Conservation (phyloP, 1,140 invertebrate species). For the Megalopta genalis region DNA sequence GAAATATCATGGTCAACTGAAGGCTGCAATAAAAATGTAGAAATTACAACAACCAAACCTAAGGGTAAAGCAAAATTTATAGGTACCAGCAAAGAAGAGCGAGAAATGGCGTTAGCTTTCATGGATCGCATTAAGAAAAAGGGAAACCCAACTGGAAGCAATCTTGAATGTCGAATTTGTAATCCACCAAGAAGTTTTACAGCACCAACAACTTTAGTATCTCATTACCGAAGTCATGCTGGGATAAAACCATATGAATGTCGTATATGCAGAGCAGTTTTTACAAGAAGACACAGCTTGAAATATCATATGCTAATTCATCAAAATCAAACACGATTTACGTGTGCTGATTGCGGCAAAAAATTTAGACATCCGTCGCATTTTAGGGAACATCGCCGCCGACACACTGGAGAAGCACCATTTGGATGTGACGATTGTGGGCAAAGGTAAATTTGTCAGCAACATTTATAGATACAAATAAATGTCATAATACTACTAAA, state of each 20-base stretch:
- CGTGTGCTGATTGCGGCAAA: constrained; percentile 83
- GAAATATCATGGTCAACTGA: constrained; percentile 47
- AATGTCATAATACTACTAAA: background rate
- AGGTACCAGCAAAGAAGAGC: constrained; percentile 80
- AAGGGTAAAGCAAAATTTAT: constrained; percentile 82
- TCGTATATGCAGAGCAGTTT: constrained; percentile 83
- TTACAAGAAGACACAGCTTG: constrained; percentile 84
- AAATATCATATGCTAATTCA: constrained; percentile 87
- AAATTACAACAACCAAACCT: constrained; percentile 70
- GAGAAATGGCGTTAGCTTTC: constrained; percentile 79
- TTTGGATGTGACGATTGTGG: constrained; percentile 85
- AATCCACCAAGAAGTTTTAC: constrained; percentile 84
- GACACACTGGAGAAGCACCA: constrained; percentile 85
- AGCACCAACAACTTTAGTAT: constrained; percentile 84
- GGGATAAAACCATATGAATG: constrained; percentile 86
- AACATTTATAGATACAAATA: background rate
- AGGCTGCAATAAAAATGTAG: constrained; percentile 52
- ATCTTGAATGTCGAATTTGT: constrained; percentile 84
- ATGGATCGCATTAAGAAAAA: constrained; percentile 80
- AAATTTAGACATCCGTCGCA: constrained; percentile 86
- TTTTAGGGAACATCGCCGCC: constrained; percentile 84
- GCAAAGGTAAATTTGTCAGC: constrained; percentile 74
- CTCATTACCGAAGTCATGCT: constrained; percentile 85
- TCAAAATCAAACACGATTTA: constrained; percentile 84
- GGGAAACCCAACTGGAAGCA: constrained; percentile 76